Conservation (phyloP, 1,140 invertebrate species). For the Drosophila truncata region DNA sequence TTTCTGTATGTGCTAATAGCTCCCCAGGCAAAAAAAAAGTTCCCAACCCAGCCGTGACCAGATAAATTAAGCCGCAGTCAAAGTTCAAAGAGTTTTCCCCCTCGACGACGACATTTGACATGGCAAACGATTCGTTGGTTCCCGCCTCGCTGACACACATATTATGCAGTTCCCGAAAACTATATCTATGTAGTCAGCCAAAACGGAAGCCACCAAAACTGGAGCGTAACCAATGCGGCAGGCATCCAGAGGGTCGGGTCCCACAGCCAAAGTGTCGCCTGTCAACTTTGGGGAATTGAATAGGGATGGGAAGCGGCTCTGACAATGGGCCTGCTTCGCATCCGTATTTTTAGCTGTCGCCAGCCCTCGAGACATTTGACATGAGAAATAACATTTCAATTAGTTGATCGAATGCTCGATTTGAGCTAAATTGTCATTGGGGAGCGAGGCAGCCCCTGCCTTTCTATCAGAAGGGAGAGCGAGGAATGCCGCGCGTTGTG, state of each 20-base stretch:
- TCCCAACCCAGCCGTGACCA: constrained; percentile 45
- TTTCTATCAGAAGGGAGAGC: neutral
- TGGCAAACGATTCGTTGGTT: constrained; percentile 25
- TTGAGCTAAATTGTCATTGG: constrained; percentile 46
- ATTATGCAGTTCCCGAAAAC: constrained; percentile 46
- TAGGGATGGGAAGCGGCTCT: constrained; percentile 10
- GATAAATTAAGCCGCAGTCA: constrained; percentile 60
- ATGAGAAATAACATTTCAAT: constrained; percentile 71
- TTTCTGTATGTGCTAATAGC: constrained; percentile 48
- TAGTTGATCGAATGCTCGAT: constrained; percentile 63
- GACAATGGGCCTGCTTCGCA: constrained; percentile 31
- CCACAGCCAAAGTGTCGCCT: constrained; percentile 71
- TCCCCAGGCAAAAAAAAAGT: constrained; percentile 28
- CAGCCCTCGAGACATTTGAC: constrained; percentile 69
- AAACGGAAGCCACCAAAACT: constrained; percentile 56
- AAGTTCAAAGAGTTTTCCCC: constrained; percentile 67
- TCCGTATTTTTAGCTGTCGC: constrained; percentile 73
- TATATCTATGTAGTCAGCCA: constrained; percentile 13
- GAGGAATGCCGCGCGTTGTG: neutral
- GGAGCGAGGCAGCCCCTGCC: neutral
- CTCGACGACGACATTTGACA: constrained; percentile 55
- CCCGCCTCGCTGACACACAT: constrained; percentile 63
- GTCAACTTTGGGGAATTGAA: constrained; percentile 50
- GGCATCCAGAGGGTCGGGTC: constrained; percentile 21
- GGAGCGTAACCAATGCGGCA: constrained; percentile 64